phyloP scores from a whole-genome alignment of 2,113 vertebrate species.

The Rhinolophus ferrumequinum region DNA sequence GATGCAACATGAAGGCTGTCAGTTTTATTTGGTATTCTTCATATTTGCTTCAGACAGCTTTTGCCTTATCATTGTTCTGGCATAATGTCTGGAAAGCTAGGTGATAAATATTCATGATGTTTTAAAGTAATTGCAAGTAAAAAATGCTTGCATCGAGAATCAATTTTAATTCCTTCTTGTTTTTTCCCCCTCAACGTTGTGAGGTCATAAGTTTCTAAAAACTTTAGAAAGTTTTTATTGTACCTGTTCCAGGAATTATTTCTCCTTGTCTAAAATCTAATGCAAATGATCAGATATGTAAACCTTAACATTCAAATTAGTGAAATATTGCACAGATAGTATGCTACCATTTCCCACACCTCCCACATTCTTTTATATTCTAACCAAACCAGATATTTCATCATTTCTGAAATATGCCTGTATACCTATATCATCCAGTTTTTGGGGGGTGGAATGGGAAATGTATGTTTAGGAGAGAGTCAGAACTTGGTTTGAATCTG shows the following conservation, averaged over 20 bases:
- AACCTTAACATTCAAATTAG: conserved; percentile 56
- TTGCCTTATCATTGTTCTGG: neutral
- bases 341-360: conserved; percentile 21
- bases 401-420: conserved; percentile 30
- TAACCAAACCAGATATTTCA: conserved; percentile 37
- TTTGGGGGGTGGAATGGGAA: neutral
- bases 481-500: conserved; percentile 5
- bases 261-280: conserved; percentile 51
- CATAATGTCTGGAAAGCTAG: conserved; percentile 24
- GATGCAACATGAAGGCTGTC: neutral
- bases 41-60: conserved; percentile 40
- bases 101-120: conserved; percentile 51
- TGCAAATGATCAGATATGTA: conserved; percentile 39
- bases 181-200: neutral
- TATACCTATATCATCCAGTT: neutral
- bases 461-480: neutral
- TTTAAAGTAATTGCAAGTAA: conserved; percentile 61
- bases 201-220: conserved; percentile 51
- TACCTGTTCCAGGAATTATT: conserved; percentile 22
- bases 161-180: conserved; percentile 52
- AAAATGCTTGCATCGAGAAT: conserved; percentile 41
- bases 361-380: conserved; percentile 24
- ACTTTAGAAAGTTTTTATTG: conserved; percentile 31
- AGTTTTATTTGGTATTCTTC: neutral
- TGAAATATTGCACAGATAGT: conserved; percentile 54